phyloP scores from a whole-genome alignment of 2,797 vertebrate genomes.

The Enteromius unitaeniatus region DNA sequence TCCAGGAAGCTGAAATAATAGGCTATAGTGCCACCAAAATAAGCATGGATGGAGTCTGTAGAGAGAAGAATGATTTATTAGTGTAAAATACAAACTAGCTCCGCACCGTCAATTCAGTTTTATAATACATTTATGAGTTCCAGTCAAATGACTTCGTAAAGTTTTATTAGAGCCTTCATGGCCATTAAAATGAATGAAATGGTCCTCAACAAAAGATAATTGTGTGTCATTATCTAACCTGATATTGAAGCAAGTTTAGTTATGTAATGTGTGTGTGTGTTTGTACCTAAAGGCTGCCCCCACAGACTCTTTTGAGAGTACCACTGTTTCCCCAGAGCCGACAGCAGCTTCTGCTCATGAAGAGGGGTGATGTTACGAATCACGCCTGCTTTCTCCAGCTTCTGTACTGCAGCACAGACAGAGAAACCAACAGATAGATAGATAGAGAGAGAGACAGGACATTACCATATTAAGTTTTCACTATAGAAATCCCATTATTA shows the following conservation, averaged over 20 bases:
- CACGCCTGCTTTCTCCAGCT: conserved; percentile 73
- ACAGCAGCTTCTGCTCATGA: conserved; percentile 71
- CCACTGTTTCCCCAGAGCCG: conserved; percentile 74
- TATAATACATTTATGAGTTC: background rate
- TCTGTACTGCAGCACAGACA: conserved; percentile 76
- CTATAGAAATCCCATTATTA: background rate
- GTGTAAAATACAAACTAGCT: background rate
- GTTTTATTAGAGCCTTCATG: background rate
- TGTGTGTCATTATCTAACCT: background rate
- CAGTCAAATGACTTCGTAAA: conserved; percentile 4
- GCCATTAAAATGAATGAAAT: background rate
- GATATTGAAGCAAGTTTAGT: background rate
- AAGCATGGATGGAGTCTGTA: conserved; percentile 78
- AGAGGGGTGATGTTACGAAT: conserved; percentile 75
- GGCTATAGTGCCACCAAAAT: conserved; percentile 78
- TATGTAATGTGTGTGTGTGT: conserved; percentile 26
- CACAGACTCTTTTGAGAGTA: conserved; percentile 76
- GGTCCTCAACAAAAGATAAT: background rate
- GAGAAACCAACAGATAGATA: background rate
- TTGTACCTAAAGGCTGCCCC: conserved; percentile 79
- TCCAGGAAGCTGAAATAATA: conserved; percentile 86
- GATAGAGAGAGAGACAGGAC: background rate
- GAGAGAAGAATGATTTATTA: background rate
- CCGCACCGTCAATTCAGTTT: background rate
- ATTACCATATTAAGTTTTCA: background rate